phyloP scores from a whole-genome alignment of 2,797 vertebrate genomes.

The Cossypha heuglini region DNA sequence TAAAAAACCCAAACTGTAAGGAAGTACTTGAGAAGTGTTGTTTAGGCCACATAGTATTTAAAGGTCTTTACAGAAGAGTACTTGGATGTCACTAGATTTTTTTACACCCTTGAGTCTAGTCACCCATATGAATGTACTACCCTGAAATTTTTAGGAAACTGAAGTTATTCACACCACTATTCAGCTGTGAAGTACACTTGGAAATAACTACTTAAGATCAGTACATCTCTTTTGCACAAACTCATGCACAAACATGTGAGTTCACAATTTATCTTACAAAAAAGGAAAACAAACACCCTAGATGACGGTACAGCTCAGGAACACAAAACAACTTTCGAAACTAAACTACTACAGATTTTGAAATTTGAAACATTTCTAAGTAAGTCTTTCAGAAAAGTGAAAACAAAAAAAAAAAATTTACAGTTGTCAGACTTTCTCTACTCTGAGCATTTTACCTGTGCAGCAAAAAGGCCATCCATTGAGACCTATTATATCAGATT shows the following conservation, averaged over 20 bases:
- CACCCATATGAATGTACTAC: background rate
- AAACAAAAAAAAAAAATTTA: background rate
- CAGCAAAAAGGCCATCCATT: accelerated
- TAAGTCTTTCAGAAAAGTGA: background rate
- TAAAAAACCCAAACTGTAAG: background rate
- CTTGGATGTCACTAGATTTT: background rate
- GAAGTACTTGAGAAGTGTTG: background rate
- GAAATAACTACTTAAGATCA: background rate
- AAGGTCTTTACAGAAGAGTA: background rate
- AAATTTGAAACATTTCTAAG: background rate
- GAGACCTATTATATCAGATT: background rate
- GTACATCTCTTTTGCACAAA: background rate
- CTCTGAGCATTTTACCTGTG: background rate
- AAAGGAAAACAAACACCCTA: background rate
- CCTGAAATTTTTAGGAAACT: background rate
- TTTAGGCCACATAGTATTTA: background rate
- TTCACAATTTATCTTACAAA: background rate
- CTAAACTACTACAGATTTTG: background rate
- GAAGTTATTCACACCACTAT: background rate
- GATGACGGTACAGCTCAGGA: background rate
- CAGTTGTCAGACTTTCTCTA: background rate
- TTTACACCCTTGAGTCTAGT: background rate
- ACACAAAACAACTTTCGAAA: background rate
- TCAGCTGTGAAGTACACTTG: background rate
- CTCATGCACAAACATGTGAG: background rate